Evolutionary conservation across 2,113 vertebrate species (phyloP).

Genomic region (Ursus arctos): DNA sequence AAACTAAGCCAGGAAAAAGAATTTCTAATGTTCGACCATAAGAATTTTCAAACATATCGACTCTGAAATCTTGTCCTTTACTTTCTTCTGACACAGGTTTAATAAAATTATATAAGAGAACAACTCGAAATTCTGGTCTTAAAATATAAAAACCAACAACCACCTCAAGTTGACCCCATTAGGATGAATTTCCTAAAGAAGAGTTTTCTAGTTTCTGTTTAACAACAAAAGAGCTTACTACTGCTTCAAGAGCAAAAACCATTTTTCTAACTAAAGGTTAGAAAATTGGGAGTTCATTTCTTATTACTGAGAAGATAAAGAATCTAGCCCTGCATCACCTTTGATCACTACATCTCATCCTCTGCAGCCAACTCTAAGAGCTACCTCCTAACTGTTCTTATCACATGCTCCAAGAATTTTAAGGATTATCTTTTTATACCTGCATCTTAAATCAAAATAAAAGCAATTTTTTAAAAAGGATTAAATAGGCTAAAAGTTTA

Average conservation of each 20-base stretch:
- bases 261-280: constrained; percentile 39
- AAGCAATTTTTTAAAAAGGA: not conserved
- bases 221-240: constrained; percentile 35
- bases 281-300: not conserved
- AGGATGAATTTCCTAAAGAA: constrained; percentile 46
- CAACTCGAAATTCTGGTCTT: constrained; percentile 25
- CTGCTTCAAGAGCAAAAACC: constrained; percentile 20
- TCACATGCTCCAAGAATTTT: not conserved
- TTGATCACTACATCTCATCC: not conserved
- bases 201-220: constrained; percentile 37
- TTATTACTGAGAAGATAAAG: not conserved
- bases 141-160: constrained; percentile 36
- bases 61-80: constrained; percentile 25
- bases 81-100: not conserved
- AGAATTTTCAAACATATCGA: not conserved
- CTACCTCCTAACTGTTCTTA: not conserved
- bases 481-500: constrained; percentile 3
- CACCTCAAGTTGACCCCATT: constrained; percentile 24
- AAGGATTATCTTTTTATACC: not conserved
- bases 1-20: not conserved
- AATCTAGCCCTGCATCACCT: not conserved
- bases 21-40: not conserved
- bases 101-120: constrained; percentile 45
- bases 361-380: not conserved
- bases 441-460: constrained; percentile 52